phyloP scores from a whole-genome alignment of 1,140 invertebrate species.

The Achroia grisella region DNA sequence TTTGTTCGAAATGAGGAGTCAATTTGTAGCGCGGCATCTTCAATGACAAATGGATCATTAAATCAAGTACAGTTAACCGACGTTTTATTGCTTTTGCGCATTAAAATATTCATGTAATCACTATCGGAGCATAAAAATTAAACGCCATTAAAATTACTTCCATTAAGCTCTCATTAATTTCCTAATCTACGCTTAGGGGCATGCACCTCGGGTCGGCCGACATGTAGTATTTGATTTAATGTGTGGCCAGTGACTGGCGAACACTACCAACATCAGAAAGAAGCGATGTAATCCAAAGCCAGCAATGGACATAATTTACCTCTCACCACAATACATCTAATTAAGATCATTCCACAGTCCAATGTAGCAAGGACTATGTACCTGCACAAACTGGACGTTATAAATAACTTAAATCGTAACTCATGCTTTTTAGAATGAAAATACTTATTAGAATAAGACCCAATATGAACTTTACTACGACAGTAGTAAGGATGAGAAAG shows the following conservation, averaged over 20 bases:
- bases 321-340: constrained; percentile 66
- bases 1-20: constrained; percentile 4
- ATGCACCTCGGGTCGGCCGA: constrained; percentile 12
- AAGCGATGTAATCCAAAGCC: constrained; percentile 30
- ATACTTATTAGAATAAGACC: constrained; percentile 5
- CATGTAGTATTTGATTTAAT: constrained; percentile 60
- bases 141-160: constrained; percentile 53
- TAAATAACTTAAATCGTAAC: constrained; percentile 67
- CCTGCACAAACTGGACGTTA: constrained; percentile 60
- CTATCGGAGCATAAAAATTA: constrained; percentile 49
- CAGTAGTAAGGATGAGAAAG: constrained; percentile 30
- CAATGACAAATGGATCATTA: constrained; percentile 25
- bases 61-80: constrained; percentile 41
- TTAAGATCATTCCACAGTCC: constrained; percentile 67
- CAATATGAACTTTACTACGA: constrained; percentile 16
- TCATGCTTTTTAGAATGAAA: constrained; percentile 54
- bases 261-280: constrained; percentile 4
- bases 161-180: constrained; percentile 63
- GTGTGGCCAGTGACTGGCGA: constrained; percentile 3
- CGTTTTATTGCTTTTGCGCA: constrained; percentile 42
- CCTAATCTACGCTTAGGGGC: constrained; percentile 56
- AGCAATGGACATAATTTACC: constrained; percentile 56
- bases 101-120: constrained; percentile 54
- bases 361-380: constrained; percentile 56
- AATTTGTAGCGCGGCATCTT: constrained; percentile 30